Conservation (phyloP, 1,140 invertebrate genomes). For the Artemia franciscana region DNA sequence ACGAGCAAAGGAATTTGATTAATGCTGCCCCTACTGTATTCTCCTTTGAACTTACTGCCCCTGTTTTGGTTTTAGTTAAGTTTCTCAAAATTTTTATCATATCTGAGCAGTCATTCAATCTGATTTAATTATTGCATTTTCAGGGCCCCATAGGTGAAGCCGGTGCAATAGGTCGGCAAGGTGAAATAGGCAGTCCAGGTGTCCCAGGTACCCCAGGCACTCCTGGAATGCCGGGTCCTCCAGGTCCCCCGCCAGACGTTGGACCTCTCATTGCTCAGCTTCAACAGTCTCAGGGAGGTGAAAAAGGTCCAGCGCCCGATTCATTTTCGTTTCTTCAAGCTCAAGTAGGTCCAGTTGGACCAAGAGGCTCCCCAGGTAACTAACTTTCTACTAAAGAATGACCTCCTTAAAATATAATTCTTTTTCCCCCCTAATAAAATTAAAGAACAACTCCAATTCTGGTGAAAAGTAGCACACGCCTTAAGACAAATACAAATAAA, state of each 20-base stretch:
- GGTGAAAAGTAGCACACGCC: background rate
- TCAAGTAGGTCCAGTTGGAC: conserved; percentile 43
- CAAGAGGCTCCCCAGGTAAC: conserved; percentile 37
- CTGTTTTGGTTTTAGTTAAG: too few species aligned
- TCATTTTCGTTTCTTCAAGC: conserved; percentile 49
- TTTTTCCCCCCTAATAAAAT: background rate
- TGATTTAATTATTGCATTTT: too few species aligned
- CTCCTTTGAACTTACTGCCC: too few species aligned
- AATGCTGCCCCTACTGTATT: too few species aligned
- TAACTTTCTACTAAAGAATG: too few species aligned
- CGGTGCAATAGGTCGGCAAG: conserved; percentile 29
- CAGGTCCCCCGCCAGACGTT: conserved; percentile 45
- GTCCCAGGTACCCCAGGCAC: conserved; percentile 27
- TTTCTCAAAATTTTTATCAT: too few species aligned
- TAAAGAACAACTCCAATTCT: background rate
- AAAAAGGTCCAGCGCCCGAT: conserved; percentile 43
- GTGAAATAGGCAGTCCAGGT: conserved; percentile 32
- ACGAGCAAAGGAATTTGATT: too few species aligned
- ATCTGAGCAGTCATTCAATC: too few species aligned
- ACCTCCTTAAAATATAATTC: background rate
- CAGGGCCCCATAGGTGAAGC: conserved; percentile 21
- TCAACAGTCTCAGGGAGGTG: conserved; percentile 33
- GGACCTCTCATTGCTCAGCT: conserved; percentile 36
- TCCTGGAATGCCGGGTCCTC: conserved; percentile 36
- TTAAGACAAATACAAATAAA: conserved; percentile 2